phyloP scores from a whole-genome alignment of 1,140 invertebrate species.

The Drosophila kikkawai region DNA sequence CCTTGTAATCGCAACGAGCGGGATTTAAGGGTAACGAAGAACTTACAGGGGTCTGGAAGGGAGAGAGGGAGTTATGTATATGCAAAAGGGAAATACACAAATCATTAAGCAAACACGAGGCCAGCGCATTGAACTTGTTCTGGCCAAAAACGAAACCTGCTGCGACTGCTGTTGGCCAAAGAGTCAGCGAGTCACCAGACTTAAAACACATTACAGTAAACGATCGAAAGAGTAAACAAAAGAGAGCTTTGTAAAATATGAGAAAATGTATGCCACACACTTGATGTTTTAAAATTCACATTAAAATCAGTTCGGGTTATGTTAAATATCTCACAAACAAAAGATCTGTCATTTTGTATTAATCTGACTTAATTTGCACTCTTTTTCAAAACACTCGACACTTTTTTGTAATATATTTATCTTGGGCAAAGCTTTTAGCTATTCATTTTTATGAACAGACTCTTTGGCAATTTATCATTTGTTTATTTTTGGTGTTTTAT shows the following conservation, averaged over 20 bases:
- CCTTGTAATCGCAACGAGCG: constrained; percentile 57
- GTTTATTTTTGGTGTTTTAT: background rate
- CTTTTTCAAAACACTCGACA: background rate
- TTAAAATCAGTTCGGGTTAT: constrained; percentile 3
- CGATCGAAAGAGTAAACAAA: constrained; percentile 25
- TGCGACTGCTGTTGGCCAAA: constrained; percentile 27
- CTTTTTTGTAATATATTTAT: constrained; percentile 7
- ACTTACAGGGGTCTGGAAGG: background rate
- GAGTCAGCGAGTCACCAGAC: constrained; percentile 10
- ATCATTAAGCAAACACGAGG: constrained; percentile 31
- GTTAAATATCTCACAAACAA: background rate
- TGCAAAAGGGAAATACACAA: constrained; percentile 8
- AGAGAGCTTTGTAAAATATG: background rate
- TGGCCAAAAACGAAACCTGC: constrained; percentile 51
- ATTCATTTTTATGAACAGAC: background rate
- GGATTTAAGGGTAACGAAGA: background rate
- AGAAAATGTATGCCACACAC: constrained; percentile 1
- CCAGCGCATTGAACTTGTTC: constrained; percentile 54
- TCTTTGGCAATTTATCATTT: background rate
- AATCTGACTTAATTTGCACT: background rate
- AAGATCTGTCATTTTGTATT: too few species aligned
- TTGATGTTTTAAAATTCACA: background rate
- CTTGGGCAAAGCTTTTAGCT: background rate
- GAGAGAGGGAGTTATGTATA: background rate
- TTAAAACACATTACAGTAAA: constrained; percentile 32